These are phyloP conservation scores for Apamea epomidion DNA, from an alignment of 2,888 invertebrate genomes.

Conservation along the genomic window DNA sequence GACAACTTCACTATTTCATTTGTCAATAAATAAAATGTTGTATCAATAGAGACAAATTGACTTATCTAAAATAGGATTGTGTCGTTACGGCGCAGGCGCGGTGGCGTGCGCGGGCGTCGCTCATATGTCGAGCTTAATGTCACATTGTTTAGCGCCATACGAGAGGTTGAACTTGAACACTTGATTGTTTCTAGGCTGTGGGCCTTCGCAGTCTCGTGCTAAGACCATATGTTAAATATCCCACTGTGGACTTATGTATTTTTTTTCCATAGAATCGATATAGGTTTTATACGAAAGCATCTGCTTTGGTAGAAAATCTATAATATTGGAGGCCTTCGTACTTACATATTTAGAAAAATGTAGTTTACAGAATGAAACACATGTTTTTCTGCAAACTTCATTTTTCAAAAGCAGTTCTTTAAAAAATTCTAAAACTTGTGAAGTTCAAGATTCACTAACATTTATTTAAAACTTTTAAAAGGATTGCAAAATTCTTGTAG, in stretches of 20 bases:
- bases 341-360: neutral
- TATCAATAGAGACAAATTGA: conserved; percentile 29
- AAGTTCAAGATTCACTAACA: conserved; percentile 26
- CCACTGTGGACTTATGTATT: conserved; percentile 14
- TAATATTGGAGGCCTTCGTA: neutral
- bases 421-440: neutral
- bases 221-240: conserved; percentile 61
- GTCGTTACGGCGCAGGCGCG: conserved; percentile 40
- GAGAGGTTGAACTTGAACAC: conserved; percentile 86
- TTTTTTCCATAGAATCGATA: conserved; percentile 4
- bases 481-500: conserved; percentile 40
- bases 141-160: conserved; percentile 81
- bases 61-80: conserved; percentile 44
- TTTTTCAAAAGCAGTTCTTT: neutral
- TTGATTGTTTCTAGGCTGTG: conserved; percentile 67
- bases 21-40: neutral
- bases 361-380: neutral
- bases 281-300: conserved; percentile 14
- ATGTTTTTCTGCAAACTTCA: neutral
- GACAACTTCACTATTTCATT: conserved; percentile 1
- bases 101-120: conserved; percentile 77
- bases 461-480: conserved; percentile 18
- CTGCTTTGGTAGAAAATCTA: neutral
- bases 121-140: conserved; percentile 81
- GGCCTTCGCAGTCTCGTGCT: conserved; percentile 62